These are phyloP conservation scores for Nomada hirtipes DNA, from an alignment of 2,888 invertebrate genomes.

Conservation along the genomic window DNA sequence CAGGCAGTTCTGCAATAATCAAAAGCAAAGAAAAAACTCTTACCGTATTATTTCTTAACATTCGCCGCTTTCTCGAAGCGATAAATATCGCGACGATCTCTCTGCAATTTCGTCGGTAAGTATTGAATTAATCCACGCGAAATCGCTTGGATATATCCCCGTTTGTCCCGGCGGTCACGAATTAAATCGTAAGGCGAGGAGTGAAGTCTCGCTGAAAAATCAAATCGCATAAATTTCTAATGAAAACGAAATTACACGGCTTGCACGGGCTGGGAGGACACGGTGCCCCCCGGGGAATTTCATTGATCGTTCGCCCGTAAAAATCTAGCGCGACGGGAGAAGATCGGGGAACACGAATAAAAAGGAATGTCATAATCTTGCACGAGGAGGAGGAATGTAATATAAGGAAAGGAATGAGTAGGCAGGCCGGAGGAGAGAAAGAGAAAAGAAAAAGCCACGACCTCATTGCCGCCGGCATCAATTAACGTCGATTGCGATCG, in stretches of 20 bases:
- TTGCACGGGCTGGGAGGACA: neutral
- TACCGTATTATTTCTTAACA: too few species aligned
- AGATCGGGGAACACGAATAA: slow-evolving; percentile 8
- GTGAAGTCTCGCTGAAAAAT: too few species aligned
- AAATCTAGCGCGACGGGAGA: neutral
- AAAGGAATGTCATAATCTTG: slow-evolving; percentile 8
- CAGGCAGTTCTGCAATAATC: too few species aligned
- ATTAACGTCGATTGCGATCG: slow-evolving; percentile 75
- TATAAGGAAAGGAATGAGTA: slow-evolving; percentile 10
- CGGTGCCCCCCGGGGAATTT: neutral
- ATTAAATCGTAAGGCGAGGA: too few species aligned
- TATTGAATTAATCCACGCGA: too few species aligned
- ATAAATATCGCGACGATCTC: too few species aligned
- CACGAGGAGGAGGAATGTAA: slow-evolving; percentile 27
- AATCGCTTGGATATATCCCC: too few species aligned
- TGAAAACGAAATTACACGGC: slow-evolving; percentile 2
- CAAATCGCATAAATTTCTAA: neutral
- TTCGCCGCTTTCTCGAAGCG: too few species aligned
- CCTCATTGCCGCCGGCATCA: slow-evolving; percentile 49
- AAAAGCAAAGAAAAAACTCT: too few species aligned
- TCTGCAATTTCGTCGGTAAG: too few species aligned
- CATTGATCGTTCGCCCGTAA: neutral
- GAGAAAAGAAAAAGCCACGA: slow-evolving; percentile 15
- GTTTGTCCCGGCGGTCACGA: too few species aligned
- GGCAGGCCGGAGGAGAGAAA: neutral